Percentiles rank a stretch among this genome's conserved stretches.
Evolutionary conservation across 2,888 invertebrate species (phyloP).

Genomic region (Drosophila quinaria): DNA sequence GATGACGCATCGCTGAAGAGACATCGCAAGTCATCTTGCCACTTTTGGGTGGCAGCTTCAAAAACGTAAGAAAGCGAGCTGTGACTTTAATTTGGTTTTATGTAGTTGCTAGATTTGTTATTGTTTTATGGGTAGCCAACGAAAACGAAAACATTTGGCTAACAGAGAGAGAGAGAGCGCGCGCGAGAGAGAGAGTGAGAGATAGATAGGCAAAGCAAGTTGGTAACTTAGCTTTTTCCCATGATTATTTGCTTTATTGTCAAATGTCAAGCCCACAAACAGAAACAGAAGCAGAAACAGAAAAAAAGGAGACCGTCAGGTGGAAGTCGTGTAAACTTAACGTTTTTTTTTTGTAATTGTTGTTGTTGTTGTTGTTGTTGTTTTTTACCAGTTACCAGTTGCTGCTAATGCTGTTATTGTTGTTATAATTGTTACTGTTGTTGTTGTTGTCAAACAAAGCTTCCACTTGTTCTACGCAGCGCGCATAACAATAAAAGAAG

Average conservation of each 20-base stretch:
- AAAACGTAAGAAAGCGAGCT: neutral
- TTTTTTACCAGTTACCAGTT: conserved; percentile 44
- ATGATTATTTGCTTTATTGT: conserved; percentile 84
- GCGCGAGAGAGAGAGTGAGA: conserved; percentile 2
- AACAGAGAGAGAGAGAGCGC: conserved; percentile 6
- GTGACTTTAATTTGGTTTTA: conserved; percentile 21
- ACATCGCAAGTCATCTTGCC: neutral
- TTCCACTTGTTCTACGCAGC: conserved; percentile 82
- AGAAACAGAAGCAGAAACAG: conserved; percentile 25
- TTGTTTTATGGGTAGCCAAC: conserved; percentile 34
- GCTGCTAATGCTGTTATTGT: conserved; percentile 60
- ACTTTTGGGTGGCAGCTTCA: conserved; percentile 2
- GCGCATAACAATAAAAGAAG: conserved; percentile 68
- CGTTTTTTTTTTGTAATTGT: conserved; percentile 53
- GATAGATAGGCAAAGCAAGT: conserved; percentile 25
- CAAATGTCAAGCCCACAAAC: conserved; percentile 80
- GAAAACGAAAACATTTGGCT: conserved; percentile 56
- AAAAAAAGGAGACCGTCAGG: conserved; percentile 34
- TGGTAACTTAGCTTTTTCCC: conserved; percentile 72
- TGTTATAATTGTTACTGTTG: conserved; percentile 51
- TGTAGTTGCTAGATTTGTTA: conserved; percentile 28
- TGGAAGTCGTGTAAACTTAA: conserved; percentile 80
- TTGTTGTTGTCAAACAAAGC: conserved; percentile 82
- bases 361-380: conserved; percentile 13
- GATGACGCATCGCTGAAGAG: neutral